These are phyloP conservation scores for Chrysolina oricalcia DNA, from an alignment of 2,888 invertebrate genomes.

Conservation along the genomic window DNA sequence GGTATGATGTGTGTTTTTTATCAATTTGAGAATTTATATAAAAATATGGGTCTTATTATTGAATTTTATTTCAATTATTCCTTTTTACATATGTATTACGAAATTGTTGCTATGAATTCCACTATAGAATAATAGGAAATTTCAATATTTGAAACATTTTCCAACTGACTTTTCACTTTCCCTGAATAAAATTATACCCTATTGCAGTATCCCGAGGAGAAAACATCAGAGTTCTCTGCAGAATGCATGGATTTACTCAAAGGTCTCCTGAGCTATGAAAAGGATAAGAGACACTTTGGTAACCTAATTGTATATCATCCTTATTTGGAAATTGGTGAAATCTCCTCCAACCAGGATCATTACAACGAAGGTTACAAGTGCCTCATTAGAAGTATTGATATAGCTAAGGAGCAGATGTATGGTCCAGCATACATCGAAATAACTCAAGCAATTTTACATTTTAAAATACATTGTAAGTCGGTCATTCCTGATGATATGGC, in stretches of 20 bases:
- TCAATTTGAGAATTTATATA: no score
- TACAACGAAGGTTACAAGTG: slow-evolving; percentile 38
- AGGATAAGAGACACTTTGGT: slow-evolving; percentile 32
- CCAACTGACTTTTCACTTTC: background rate
- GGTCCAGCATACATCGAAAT: slow-evolving; percentile 42
- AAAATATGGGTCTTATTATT: no score
- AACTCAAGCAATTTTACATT: slow-evolving; percentile 39
- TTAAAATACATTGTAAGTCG: slow-evolving; percentile 38
- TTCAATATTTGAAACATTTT: background rate
- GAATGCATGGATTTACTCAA: slow-evolving; percentile 37
- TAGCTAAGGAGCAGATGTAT: slow-evolving; percentile 17
- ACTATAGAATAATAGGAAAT: no score
- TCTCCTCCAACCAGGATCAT: slow-evolving; percentile 20
- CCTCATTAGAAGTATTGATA: slow-evolving; percentile 33
- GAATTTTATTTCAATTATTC: no score
- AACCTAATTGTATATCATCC: slow-evolving; percentile 28
- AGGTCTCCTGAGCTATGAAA: slow-evolving; percentile 42
- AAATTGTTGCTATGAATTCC: no score
- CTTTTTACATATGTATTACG: no score
- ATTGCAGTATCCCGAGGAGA: slow-evolving; percentile 36
- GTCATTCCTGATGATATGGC: slow-evolving; percentile 28
- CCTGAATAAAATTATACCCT: slow-evolving; percentile 2
- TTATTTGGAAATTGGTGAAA: slow-evolving; percentile 28
- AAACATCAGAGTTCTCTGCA: slow-evolving; percentile 12
- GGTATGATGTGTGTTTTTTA: no score